phyloP scores from a whole-genome alignment of 2,113 vertebrate species.

The Pedetes capensis region DNA sequence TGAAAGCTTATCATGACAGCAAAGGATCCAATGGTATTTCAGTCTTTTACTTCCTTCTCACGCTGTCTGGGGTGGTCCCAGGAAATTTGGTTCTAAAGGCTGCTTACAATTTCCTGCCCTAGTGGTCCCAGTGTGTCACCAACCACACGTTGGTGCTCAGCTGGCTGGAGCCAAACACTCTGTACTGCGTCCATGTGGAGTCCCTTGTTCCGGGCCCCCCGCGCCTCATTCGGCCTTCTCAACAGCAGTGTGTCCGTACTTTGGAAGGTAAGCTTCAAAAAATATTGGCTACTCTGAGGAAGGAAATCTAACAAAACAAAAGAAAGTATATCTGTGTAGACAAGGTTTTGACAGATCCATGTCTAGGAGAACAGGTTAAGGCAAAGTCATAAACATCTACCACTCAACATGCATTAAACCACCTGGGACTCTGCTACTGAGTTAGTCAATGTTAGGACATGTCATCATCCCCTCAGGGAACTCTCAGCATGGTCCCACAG shows the following conservation, averaged over 20 bases:
- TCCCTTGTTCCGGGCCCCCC: constrained; percentile 69
- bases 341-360: background rate
- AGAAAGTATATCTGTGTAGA: background rate
- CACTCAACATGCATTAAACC: background rate
- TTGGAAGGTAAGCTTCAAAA: constrained; percentile 80
- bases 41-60: background rate
- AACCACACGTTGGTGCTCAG: constrained; percentile 77
- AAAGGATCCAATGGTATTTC: background rate
- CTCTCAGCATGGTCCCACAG: background rate
- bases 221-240: constrained; percentile 71
- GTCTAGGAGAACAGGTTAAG: background rate
- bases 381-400: background rate
- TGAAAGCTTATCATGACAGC: background rate
- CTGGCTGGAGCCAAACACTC: constrained; percentile 81
- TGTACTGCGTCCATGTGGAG: constrained; percentile 82
- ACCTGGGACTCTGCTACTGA: background rate
- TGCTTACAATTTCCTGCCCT: constrained; percentile 43
- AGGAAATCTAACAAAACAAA: background rate
- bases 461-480: background rate
- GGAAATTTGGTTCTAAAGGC: constrained; percentile 4
- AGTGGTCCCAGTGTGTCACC: constrained; percentile 82
- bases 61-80: background rate
- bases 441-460: background rate
- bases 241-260: constrained; percentile 80
- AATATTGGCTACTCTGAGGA: background rate